Conservation (phyloP, 2,888 invertebrate genomes). For the Phortica okadai region DNA sequence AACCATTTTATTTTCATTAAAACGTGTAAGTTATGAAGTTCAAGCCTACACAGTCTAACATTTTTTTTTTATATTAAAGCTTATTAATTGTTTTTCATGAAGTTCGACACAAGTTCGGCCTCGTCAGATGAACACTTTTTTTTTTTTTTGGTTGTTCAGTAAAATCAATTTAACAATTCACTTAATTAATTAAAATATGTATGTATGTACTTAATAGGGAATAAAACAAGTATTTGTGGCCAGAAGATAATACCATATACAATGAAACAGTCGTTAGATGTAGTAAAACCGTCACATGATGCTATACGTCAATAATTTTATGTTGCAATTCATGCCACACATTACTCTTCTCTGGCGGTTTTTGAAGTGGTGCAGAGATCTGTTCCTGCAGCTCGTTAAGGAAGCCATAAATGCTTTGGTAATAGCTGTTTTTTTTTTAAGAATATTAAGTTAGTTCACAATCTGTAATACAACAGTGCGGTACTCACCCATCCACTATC, state of each 20-base stretch:
- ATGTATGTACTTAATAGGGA: background rate
- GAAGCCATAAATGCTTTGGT: constrained; percentile 73
- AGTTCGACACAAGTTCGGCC: no score
- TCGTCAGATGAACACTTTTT: no score
- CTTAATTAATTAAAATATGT: background rate
- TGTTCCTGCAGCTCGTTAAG: constrained; percentile 68
- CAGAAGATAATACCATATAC: background rate
- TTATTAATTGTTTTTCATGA: background rate
- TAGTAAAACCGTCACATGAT: background rate
- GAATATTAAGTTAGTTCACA: background rate
- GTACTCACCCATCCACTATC: constrained; percentile 88
- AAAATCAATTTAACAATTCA: background rate
- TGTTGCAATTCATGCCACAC: constrained; percentile 73
- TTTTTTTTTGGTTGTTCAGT: no score
- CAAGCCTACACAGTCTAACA: background rate
- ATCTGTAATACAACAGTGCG: background rate
- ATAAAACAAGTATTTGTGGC: background rate
- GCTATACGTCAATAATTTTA: constrained; percentile 65
- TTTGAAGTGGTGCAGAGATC: constrained; percentile 70
- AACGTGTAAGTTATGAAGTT: background rate
- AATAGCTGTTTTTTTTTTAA: constrained; percentile 67
- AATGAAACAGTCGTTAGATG: constrained; percentile 1
- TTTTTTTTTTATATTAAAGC: constrained; percentile 2
- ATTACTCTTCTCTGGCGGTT: constrained; percentile 74
- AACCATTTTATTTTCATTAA: no score